Base-by-base conservation (phyloP, 53 echinoderm and acorn worm genomes). In the Echinometra lucunter region DNA sequence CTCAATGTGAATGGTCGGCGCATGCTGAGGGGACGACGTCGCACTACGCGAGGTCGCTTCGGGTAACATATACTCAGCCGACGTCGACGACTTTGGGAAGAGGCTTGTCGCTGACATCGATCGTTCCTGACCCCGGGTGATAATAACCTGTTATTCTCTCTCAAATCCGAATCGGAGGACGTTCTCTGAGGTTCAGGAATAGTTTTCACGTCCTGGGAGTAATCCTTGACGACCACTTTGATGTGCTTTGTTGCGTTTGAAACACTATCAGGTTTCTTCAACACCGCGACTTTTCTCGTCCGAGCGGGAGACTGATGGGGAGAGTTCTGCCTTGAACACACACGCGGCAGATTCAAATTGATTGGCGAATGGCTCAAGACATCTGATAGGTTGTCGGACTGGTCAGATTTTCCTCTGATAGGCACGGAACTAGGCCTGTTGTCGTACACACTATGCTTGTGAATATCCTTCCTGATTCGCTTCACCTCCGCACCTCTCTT, bases 401-500 rank as follows among this genome's bases (percentile, higher is more conserved):
- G 47, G 28, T 93, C 78, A 8, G 58, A 17, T 6, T 3, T 89
- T 56, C 94, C 96, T 72, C 81, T 95, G 70, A 95, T 40, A n/a
- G 74, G 88, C 47, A 92, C 85, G 6, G 94, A 34, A 12, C 13
- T 12, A 21, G 63, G 63, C 19, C 63, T 74, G 70, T 85, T 95
- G 18, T 96, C 96, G 37, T 92, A 92, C 37, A 92, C 92, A 16
- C 89, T 85, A 53, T 85, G 85, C 49, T 85, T 85, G 30, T 85
- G 47, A 82, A 95, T 91, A 49, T 95, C 96, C 49, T 95, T 93
- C 56, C 95, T 69, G 66, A 94, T 58, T 95, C 95, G 88, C 57
- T 95, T 92, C 94, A 96, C 53, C 66, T 94, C 96, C 15, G 91
- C 90, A 37, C 90, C 57, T 96, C 97, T 66, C 94, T 82, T 58